Evolutionary conservation across 2,888 invertebrate genomes (phyloP), one percentile per base, ranked within the genome.

Genomic region (Lithophane ornitopus): DNA sequence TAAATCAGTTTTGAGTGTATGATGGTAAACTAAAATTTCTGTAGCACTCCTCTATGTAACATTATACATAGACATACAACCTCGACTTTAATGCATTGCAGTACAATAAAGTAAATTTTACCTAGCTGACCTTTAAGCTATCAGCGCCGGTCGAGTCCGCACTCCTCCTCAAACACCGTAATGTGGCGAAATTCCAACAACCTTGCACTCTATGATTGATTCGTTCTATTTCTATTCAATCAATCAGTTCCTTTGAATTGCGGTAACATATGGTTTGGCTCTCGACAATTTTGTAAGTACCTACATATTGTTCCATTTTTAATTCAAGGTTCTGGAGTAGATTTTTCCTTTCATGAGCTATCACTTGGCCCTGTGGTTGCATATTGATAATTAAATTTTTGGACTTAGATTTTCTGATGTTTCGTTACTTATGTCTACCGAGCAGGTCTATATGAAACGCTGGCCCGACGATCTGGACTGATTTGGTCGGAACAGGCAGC

Each of bases 201-300:
- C 80, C 86, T 85, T 79, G 84, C 79, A 83, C 83, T 74, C 46
- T 65, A 22, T 46, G 44, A 85, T 83, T 73, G 75, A 85, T 85
- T 75, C 22, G 61, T 84, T 74, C 70, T 78, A 78, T 85, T 78
- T 70, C 69, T 41, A 72, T 39, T 28, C 9, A 78, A 78, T 83
- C 86, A 69, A 85, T 78, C 65, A 69, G 41, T n/a, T 83, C 74
- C 73, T 46, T 26, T 54, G 78, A 71, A 82, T 54, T 54, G 65
- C 19, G 41, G 9, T 56, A 59, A 44, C 70, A 66, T 61, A 63
- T 82, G 76, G 54, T 46, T 63, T 41, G 41, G 61, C 46, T 71
- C 56, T 71, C 67, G 44, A 12, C 14, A 34, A 4, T 26, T 63
- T 22, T 65, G 22, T 26, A 56, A 7, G 56, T 65, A 52, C 34